Evolutionary conservation across 2,888 invertebrate genomes (phyloP).

Genomic region (Proisotoma minuta): DNA sequence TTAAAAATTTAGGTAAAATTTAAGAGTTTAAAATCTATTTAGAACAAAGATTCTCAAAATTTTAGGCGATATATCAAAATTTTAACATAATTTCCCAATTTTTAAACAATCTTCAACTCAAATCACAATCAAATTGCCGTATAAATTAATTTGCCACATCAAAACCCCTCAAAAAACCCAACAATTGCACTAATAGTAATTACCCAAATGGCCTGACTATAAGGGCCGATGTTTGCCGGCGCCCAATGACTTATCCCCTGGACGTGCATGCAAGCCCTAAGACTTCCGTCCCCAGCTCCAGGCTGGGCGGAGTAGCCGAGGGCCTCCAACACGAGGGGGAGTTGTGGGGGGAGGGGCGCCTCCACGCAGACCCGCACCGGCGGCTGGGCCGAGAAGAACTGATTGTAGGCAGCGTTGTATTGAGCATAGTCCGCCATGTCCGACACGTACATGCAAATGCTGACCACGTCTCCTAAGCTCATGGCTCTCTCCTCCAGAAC

Average conservation of each 20-base stretch:
- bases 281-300: constrained; percentile 48
- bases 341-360: constrained; percentile 65
- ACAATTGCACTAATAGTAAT: too few species aligned
- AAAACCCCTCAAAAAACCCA: too few species aligned
- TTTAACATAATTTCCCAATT: too few species aligned
- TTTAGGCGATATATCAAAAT: too few species aligned
- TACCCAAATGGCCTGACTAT: constrained; percentile 85
- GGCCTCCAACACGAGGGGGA: constrained; percentile 73
- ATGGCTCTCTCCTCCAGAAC: constrained; percentile 56
- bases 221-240: constrained; percentile 95
- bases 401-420: constrained; percentile 72
- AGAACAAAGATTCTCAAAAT: too few species aligned
- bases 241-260: constrained; percentile 96
- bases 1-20: too few species aligned
- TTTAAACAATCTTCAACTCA: too few species aligned
- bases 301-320: constrained; percentile 57
- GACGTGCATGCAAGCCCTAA: constrained; percentile 80
- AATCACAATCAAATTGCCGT: too few species aligned
- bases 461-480: constrained; percentile 65
- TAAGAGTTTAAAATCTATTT: too few species aligned
- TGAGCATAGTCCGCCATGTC: constrained; percentile 74
- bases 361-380: constrained; percentile 60
- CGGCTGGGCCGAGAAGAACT: constrained; percentile 69
- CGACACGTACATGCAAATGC: constrained; percentile 76
- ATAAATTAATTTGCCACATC: too few species aligned